These are phyloP conservation scores for Oreochromis aureus DNA, from an alignment of 2,113 vertebrate species.

Conservation along the genomic window DNA sequence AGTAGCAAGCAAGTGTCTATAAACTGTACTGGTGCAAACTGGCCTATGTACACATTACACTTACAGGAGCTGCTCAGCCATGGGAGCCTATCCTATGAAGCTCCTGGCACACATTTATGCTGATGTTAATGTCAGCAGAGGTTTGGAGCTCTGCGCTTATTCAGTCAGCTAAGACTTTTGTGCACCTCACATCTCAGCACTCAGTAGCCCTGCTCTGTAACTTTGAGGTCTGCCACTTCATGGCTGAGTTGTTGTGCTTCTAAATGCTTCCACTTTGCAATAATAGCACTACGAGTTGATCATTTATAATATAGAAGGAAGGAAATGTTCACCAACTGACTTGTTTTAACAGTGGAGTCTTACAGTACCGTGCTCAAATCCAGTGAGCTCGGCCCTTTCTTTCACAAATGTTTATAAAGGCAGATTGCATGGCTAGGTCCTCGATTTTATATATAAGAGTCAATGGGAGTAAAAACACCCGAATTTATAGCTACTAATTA, in stretches of 20 bases:
- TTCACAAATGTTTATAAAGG: background rate
- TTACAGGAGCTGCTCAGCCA: background rate
- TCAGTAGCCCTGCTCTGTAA: rapidly evolving
- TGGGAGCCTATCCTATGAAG: background rate
- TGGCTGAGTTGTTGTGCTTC: background rate
- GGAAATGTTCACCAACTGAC: background rate
- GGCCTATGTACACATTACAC: background rate
- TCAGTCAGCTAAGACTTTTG: background rate
- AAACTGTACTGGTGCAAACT: background rate
- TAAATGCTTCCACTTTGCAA: background rate
- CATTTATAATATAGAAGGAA: background rate
- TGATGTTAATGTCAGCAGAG: background rate
- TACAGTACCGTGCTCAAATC: background rate
- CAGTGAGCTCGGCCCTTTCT: rapidly evolving
- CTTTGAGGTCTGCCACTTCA: background rate
- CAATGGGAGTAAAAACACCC: rapidly evolving
- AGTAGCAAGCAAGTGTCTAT: background rate
- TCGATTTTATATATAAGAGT: background rate
- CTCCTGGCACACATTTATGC: background rate
- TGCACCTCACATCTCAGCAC: background rate
- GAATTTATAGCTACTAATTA: background rate
- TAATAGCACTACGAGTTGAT: background rate
- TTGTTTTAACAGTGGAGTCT: background rate
- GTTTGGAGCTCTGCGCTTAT: background rate
- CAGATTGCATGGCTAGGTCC: background rate